Evolutionary conservation across 2,888 invertebrate species (phyloP), one percentile per base, ranked within the genome.

Genomic region (Malthinus seriepunctatus): DNA sequence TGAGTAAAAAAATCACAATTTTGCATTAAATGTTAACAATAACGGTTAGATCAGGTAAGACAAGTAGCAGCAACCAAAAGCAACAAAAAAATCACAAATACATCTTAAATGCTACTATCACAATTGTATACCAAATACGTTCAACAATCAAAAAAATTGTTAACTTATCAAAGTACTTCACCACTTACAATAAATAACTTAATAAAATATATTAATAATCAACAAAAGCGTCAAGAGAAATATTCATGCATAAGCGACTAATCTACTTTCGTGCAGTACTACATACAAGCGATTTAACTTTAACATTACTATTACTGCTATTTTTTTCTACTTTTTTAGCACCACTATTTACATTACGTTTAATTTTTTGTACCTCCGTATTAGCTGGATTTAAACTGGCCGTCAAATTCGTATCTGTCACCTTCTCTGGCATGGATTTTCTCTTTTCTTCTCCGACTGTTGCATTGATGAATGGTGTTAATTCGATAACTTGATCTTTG

Each of bases 321-420:
- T 42, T 44, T 45, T 37, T 39, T 14, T 12, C 15, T 31, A 52
- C 35, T 33, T 23, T 23, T 50, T 45, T 45, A 49, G 8, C 14
- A 11, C 15, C 44, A 50, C 47, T 12, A 12, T 35, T n/a, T 42
- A 14, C 8, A 39, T 4, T 57, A 52, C 37, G 32, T 45, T 45
- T 46, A 45, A n/a, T 52, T 32, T 52, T 62, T 63, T 58, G 63
- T 76, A 76, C 76, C 75, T 76, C 74, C 63, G 70, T 68, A 47
- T 69, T 63, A 57, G 67, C 62, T 58, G 65, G 69, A 51, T 62
- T 57, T 38, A 64, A 61, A 14, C 67, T 65, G 5, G 69, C 69
- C 8, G 67, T 68, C 10, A 69, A 57, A 56, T 69, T 68, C 60
- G 69, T 52, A 50, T 67, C 70, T 31, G 67, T 62, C n/a, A 69